A percentile compares a stretch with the other conserved stretches of the same genome.
phyloP scores from a whole-genome alignment of 2,113 vertebrate species.

The Alligator sinensis region DNA sequence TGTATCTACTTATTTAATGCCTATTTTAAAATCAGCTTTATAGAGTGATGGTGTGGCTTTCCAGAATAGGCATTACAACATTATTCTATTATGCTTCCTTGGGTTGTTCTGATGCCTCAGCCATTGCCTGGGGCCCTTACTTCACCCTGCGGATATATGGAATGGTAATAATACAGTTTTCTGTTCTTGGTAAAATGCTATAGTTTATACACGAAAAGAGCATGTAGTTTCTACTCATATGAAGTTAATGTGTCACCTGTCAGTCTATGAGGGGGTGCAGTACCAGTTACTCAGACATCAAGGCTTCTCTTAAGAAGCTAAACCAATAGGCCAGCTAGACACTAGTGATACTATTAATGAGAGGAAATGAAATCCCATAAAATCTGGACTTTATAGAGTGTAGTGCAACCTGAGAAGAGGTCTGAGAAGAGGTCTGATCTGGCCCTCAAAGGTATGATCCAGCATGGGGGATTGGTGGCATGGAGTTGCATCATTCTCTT shows the following conservation, averaged over 20 bases:
- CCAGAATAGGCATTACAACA: background rate
- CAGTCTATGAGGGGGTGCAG: background rate
- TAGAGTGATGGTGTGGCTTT: background rate
- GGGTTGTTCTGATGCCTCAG: background rate
- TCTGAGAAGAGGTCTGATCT: too few relatives aligned
- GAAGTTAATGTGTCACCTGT: background rate
- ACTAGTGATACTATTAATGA: background rate
- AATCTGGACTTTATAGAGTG: too few relatives aligned
- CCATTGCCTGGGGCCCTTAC: background rate
- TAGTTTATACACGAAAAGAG: background rate
- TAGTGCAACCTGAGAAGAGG: too few relatives aligned
- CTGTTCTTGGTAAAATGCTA: background rate
- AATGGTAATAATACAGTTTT: background rate
- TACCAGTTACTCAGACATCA: background rate
- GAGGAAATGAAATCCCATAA: background rate
- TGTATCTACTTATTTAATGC: background rate
- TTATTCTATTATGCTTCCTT: background rate
- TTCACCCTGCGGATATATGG: background rate
- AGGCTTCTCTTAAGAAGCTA: background rate
- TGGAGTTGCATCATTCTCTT: too few relatives aligned
- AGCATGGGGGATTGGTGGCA: too few relatives aligned
- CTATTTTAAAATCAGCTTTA: background rate
- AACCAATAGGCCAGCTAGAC: background rate
- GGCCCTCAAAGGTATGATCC: too few relatives aligned
- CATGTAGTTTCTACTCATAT: background rate